Base-by-base conservation (phyloP, 1,140 invertebrate species). In the Caenorhabditis latens region DNA sequence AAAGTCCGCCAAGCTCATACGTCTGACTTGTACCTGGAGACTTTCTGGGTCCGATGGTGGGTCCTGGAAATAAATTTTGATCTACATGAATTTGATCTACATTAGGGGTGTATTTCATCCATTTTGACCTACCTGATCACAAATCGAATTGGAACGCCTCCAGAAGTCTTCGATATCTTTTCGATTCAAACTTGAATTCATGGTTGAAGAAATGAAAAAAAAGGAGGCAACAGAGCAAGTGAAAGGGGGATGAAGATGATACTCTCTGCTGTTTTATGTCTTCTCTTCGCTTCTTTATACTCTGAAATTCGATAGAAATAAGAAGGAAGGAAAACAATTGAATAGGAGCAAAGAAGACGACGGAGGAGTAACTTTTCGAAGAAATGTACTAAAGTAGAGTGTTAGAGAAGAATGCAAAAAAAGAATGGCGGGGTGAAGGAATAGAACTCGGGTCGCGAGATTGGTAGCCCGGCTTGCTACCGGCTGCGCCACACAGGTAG, bases 81-180 rank as follows among this genome's bases (percentile, higher is more conserved):
- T n/a, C 50, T 13, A 53, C n/a, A n/a, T n/a, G n/a, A n/a, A n/a
- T n/a, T n/a, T n/a, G n/a, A n/a, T n/a, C n/a, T n/a, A n/a, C n/a
- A n/a, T n/a, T n/a, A n/a, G n/a, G n/a, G n/a, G n/a, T n/a, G n/a
- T n/a, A n/a, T n/a, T n/a, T n/a, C n/a, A n/a, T n/a, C n/a, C n/a
- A n/a, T n/a, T 58, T 21, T 58, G 13, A 42, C 58, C 57, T 84
- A 83, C 86, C 86, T 87, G 61, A 40, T 87, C 86, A 40, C 75
- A 84, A 32, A 87, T 84, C 14, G 86, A 87, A 63, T 87, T 87
- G 43, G 79, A 83, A 11, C 86, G 55, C 1, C 82, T 53, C 50
- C 84, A 82, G 48, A 87, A 87, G 21, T 87, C 86, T 16, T 84
- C 79, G 24, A 87, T 84, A 48, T 87, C 86, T 40, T 87, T 83